Evolutionary conservation across 2,888 invertebrate species (phyloP), one percentile per base, ranked within the genome.

Genomic region (Holacanthella duospinosa): DNA sequence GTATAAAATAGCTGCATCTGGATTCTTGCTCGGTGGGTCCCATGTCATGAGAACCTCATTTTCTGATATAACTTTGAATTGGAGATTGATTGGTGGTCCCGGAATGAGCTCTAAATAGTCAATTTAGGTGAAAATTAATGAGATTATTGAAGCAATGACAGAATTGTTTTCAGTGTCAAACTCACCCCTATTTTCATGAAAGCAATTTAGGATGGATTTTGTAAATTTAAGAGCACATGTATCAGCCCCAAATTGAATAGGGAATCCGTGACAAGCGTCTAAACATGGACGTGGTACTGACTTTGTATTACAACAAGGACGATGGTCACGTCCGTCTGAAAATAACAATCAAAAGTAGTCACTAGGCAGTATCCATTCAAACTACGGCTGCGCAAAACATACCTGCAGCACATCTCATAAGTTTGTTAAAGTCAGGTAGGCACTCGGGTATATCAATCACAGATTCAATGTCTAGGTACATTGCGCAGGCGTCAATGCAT

Each of bases 381-480:
- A 36, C 16, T 36, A 36, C 6, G 36, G 36, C 6, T 12, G 16
- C 16, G 36, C n/a, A n/a, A n/a, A n/a, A 12, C 36, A 75, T 75
- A 84, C 84, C 84, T 63, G 90, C 87, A 0, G 89, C 89, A 74
- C 91, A 91, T 74, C 85, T 86, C 88, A 90, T 89, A 59, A 90
- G 79, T 74, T 90, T 90, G 76, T 89, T 86, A 75, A 89, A 87
- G 78, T 90, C 90, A 65, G 84, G 82, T 75, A 89, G 84, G 76
- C 90, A 91, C 75, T 88, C 86, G 0, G 88, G 86, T 55, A 85
- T 82, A 78, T 88, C 86, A 76, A 88, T 86, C 55, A 90, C 86
- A 59, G 85, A 85, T 75, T 89, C 89, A 76, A 90, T 87, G 75
- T 90, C 89, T 60, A 90, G 78, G 75, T 88, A 88, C 79, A 88